These are phyloP conservation scores for Drosophila aldrichi DNA, from an alignment of 2,888 invertebrate genomes.

Conservation along the genomic window DNA sequence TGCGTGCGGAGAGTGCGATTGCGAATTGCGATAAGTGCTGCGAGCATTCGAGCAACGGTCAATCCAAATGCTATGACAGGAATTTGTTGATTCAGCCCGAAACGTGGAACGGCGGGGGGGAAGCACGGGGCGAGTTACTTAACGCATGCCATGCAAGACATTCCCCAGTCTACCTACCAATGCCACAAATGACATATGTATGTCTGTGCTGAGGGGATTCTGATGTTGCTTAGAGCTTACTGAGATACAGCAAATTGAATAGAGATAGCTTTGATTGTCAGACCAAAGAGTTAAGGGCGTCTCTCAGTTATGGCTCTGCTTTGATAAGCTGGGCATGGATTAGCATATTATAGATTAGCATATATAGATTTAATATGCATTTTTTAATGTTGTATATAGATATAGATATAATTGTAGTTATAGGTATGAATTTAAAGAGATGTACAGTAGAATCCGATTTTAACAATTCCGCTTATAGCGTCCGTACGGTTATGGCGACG, in stretches of 20 bases:
- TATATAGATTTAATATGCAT: too few species aligned
- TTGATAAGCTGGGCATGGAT: background rate
- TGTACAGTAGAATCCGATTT: too few species aligned
- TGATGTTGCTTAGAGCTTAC: background rate
- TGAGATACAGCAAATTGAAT: background rate
- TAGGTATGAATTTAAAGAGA: too few species aligned
- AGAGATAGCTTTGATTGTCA: background rate
- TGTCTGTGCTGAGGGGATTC: background rate
- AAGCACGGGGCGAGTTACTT: background rate
- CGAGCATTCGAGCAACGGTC: constrained; percentile 16
- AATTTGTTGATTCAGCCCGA: background rate
- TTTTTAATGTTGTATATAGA: background rate
- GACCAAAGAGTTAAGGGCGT: background rate
- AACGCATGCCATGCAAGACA: background rate
- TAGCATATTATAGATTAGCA: too few species aligned
- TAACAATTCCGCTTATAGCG: too few species aligned
- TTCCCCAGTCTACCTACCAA: background rate
- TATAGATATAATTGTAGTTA: too few species aligned
- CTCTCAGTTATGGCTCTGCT: background rate
- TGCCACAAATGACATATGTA: background rate
- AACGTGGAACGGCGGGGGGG: background rate
- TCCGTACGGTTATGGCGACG: too few species aligned
- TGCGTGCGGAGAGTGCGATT: constrained; percentile 22
- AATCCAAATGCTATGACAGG: background rate
- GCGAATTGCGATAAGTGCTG: constrained; percentile 25